These are phyloP conservation scores for Calephelis perditalis DNA, from an alignment of 2,888 invertebrate species.

Conservation along the genomic window DNA sequence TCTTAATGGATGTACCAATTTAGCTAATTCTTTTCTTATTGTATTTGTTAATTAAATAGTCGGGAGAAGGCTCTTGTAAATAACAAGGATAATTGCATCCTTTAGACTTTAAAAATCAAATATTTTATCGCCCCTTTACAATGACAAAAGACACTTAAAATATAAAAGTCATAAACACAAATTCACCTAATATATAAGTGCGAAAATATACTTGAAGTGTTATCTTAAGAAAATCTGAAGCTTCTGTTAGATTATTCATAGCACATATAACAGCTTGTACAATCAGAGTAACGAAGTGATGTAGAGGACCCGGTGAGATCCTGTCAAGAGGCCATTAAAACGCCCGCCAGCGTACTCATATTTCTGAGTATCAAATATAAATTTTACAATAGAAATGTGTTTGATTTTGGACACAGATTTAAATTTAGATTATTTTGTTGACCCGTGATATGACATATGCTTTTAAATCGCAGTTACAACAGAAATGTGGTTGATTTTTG, in stretches of 20 bases:
- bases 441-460: conserved; percentile 1
- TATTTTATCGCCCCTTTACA: not conserved
- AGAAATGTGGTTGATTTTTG: conserved; percentile 27
- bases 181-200: conserved; percentile 9
- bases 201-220: conserved; percentile 8
- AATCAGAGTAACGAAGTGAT: conserved; percentile 74
- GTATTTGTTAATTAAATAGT: too few relatives aligned
- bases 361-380: conserved; percentile 66
- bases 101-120: too few relatives aligned
- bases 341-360: conserved; percentile 65
- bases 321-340: conserved; percentile 73
- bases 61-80: too few relatives aligned
- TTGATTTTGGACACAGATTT: conserved; percentile 28
- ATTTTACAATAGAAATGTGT: conserved; percentile 38
- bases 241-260: conserved; percentile 53
- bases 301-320: conserved; percentile 63
- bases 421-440: conserved; percentile 13
- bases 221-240: conserved; percentile 19
- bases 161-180: conserved; percentile 2
- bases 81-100: too few relatives aligned
- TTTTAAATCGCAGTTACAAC: too few relatives aligned
- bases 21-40: too few relatives aligned
- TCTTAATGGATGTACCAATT: too few relatives aligned
- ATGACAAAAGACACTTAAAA: not conserved
- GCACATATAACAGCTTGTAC: conserved; percentile 59